Evolutionary conservation across 2,113 vertebrate genomes (phyloP), one percentile per base, ranked within the genome.

Genomic region (Pangasianodon hypophthalmus): DNA sequence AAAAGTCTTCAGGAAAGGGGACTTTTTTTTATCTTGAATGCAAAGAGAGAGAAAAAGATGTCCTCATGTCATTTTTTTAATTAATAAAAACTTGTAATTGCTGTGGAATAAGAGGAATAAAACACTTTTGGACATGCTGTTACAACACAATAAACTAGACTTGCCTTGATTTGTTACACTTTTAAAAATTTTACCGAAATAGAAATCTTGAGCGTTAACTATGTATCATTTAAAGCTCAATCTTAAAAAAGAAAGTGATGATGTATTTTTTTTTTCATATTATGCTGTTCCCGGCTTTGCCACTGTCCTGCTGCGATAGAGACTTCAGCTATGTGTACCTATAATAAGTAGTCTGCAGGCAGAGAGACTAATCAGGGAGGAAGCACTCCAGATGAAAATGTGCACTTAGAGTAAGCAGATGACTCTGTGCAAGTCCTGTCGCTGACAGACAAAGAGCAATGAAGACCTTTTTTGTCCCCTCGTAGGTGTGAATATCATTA

Each of bases 401-500:
- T 79, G 77, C 90, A 90, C 84, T 88, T 87, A 54, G 64, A 16
- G 82, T 73, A 82, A 82, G 84, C 84, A 29, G 50, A 32, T 71
- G 86, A 91, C 92, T 90, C 94, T 91, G 89, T 60, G 92, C 90
- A 50, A 89, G 82, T 54, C 79, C 86, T 91, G 92, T 94, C 88
- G 90, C 91, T 88, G 73, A 16, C 64, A 92, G 88, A 93, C 92
- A 91, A 90, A 93, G 91, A 92, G 80, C 48, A 52, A 90, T 62
- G 92, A 91, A 88, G 91, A 87, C 91, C 88, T 73, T 93, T 93
- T 91, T 93, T 94, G 93, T 80, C 73, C 93, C 92, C 92, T 92
- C 89, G 90, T 93, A 93, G 94, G 94, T 94, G 92, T 94, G 93
- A 95, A 94, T 95, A 94, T 94, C 91, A 94, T 95, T 94, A 94